Evolutionary conservation across 2,888 invertebrate genomes (phyloP).

Genomic region (Dione juno): DNA sequence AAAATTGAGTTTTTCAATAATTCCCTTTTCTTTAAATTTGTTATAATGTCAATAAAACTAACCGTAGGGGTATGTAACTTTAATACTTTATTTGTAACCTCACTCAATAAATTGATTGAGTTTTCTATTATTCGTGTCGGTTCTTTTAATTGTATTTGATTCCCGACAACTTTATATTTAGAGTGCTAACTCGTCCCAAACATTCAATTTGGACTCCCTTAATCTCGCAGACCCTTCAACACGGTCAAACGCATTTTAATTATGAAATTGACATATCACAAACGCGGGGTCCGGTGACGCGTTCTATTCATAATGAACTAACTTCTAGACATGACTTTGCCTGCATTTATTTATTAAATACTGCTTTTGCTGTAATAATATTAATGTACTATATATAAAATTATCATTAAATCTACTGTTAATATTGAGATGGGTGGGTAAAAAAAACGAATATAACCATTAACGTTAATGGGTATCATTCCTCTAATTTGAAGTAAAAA

Average conservation of each 20-base stretch:
- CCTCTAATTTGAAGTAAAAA: no score
- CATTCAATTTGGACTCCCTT: conserved; percentile 73
- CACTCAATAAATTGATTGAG: background rate
- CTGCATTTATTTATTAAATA: background rate
- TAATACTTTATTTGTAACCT: background rate
- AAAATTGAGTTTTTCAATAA: background rate
- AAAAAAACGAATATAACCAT: no score
- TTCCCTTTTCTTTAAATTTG: background rate
- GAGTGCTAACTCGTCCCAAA: conserved; percentile 60
- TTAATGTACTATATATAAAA: no score
- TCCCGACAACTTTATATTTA: conserved; percentile 72
- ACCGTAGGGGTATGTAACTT: background rate
- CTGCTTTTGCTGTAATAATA: no score
- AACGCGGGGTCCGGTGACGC: conserved; percentile 44
- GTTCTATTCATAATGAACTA: conserved; percentile 18
- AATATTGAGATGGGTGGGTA: background rate
- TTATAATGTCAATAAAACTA: background rate
- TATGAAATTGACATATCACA: conserved; percentile 82
- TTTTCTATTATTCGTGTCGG: conserved; percentile 60
- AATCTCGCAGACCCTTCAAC: conserved; percentile 67
- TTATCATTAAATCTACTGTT: background rate
- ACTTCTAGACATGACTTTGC: background rate
- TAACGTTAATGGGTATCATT: no score
- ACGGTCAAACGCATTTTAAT: conserved; percentile 83
- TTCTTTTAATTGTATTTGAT: conserved; percentile 73